Conservation (phyloP, 2,888 invertebrate genomes). For the Macaria notata region DNA sequence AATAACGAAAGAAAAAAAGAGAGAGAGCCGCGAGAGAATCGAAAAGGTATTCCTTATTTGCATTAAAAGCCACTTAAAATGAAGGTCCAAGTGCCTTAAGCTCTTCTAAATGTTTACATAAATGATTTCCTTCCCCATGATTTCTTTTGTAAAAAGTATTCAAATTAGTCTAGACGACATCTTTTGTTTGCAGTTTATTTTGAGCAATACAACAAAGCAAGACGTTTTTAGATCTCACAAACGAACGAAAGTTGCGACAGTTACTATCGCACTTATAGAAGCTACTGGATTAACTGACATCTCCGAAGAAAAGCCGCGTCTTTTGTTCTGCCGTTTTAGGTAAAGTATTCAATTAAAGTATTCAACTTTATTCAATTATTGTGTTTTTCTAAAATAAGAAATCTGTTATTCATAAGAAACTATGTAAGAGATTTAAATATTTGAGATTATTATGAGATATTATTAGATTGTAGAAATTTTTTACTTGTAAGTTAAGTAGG, state of each 20-base stretch:
- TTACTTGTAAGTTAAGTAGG: no score
- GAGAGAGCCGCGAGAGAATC: constrained; percentile 52
- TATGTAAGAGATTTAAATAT: no score
- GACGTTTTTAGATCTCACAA: constrained; percentile 46
- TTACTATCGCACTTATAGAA: constrained; percentile 96
- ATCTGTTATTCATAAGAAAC: no score
- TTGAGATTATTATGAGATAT: no score
- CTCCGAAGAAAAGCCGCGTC: constrained; percentile 89
- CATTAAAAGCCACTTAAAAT: constrained; percentile 35
- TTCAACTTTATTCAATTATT: no score
- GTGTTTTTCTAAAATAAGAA: no score
- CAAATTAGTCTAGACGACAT: not conserved
- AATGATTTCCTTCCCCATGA: constrained; percentile 33
- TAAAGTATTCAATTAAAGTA: constrained; percentile 35
- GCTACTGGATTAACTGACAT: constrained; percentile 91
- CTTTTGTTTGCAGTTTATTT: constrained; percentile 51
- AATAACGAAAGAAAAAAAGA: constrained; percentile 45
- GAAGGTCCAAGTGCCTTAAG: constrained; percentile 29
- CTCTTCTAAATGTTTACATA: constrained; percentile 40
- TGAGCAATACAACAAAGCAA: constrained; percentile 62
- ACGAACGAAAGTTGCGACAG: constrained; percentile 83
- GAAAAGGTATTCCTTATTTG: constrained; percentile 58
- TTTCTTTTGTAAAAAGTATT: constrained; percentile 1
- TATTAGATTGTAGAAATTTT: no score
- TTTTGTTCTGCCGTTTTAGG: constrained; percentile 94